Evolutionary conservation across 2,888 invertebrate genomes (phyloP).

Genomic region (Ariolimax columbianus): DNA sequence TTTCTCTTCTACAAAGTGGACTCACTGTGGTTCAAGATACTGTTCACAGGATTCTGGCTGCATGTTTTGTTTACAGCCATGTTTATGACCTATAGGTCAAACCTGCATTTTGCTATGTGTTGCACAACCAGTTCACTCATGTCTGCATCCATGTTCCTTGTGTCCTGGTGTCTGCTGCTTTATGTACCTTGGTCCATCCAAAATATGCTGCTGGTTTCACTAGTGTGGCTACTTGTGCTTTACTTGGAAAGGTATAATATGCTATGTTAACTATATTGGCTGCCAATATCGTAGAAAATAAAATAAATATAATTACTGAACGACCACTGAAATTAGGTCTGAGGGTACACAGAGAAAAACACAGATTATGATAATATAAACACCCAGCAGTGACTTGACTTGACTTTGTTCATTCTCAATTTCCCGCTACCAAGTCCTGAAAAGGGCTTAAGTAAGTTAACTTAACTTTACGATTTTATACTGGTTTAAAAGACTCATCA

Average conservation of each 20-base stretch:
- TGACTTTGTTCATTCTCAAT: no score
- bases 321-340: no score
- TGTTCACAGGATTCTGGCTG: constrained; percentile 5
- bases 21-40: constrained; percentile 21
- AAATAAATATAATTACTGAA: no score
- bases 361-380: no score
- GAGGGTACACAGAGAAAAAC: no score
- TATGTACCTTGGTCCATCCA: background rate
- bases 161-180: constrained; percentile 12
- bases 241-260: constrained; percentile 24
- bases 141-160: constrained; percentile 8
- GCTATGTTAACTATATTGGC: no score
- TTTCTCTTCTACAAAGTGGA: constrained; percentile 16
- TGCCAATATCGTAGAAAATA: no score
- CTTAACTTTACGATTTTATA: no score
- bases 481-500: no score
- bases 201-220: background rate
- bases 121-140: background rate
- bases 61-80: background rate
- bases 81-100: background rate
- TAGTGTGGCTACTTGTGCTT: constrained; percentile 24
- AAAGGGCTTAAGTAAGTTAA: no score
- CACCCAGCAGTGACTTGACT: no score
- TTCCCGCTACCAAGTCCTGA: no score
- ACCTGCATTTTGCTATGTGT: background rate